phyloP scores from a whole-genome alignment of 2,113 vertebrate genomes.

The Phycodurus eques region DNA sequence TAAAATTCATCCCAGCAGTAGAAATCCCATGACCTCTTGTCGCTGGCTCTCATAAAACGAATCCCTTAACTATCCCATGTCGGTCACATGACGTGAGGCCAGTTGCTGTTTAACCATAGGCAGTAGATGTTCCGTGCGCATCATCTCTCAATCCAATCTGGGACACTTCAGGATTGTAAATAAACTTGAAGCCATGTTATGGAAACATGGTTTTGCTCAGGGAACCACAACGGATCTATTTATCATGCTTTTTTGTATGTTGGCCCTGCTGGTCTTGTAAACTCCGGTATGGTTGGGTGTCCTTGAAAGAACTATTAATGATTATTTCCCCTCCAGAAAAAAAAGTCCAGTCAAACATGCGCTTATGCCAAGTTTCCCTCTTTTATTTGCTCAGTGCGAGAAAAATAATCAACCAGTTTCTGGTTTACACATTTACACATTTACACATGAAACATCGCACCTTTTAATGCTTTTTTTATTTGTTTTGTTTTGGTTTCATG shows the following conservation, averaged over 20 bases:
- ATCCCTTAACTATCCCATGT: background rate
- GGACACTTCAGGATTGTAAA: background rate
- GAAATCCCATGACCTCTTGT: constrained; percentile 56
- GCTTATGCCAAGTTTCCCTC: background rate
- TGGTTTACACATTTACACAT: too few species aligned
- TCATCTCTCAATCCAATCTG: background rate
- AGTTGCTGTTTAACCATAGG: constrained; percentile 7
- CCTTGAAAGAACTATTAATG: background rate
- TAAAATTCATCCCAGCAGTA: constrained; percentile 56
- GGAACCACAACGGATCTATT: background rate
- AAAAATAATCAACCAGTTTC: background rate
- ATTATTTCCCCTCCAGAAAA: background rate
- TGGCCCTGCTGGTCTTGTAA: constrained; percentile 1
- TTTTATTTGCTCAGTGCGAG: constrained; percentile 1
- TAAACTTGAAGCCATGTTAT: background rate
- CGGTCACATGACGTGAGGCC: constrained; percentile 6
- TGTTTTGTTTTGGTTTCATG: too few species aligned
- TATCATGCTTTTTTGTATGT: background rate
- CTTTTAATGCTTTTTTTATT: too few species aligned
- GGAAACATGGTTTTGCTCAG: constrained; percentile 1
- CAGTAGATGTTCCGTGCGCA: background rate
- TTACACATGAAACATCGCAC: too few species aligned
- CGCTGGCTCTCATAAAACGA: constrained; percentile 32
- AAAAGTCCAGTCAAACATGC: background rate
- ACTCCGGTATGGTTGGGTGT: background rate